phyloP scores from a whole-genome alignment of 2,113 vertebrate genomes.

The Pluvialis apricaria region DNA sequence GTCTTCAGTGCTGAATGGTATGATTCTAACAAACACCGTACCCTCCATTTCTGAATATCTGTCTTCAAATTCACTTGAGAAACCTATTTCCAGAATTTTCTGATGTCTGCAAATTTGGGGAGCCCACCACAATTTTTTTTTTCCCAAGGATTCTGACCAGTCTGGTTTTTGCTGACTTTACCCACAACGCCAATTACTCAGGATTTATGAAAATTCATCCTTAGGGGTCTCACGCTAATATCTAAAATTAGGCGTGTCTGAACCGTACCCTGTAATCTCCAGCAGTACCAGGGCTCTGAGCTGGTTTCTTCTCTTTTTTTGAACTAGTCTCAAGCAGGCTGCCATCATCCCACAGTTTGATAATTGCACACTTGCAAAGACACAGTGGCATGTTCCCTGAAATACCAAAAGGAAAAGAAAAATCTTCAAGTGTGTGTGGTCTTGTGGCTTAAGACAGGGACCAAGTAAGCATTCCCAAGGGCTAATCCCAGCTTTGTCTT shows the following conservation, averaged over 20 bases:
- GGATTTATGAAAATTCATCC: not conserved
- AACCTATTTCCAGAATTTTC: not conserved
- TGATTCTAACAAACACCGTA: not conserved
- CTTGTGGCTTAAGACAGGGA: constrained; percentile 22
- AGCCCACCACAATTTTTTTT: not conserved
- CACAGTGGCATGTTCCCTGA: not conserved
- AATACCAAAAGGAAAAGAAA: not conserved
- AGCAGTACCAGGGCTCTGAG: not conserved
- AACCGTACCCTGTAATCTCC: not conserved
- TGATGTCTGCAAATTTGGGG: not conserved
- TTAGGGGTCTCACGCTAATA: not conserved
- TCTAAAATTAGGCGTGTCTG: not conserved
- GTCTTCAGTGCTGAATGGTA: not conserved
- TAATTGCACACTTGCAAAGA: not conserved
- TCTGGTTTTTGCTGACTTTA: not conserved
- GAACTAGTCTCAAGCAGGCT: not conserved
- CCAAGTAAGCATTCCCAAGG: not conserved
- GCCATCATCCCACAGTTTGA: not conserved
- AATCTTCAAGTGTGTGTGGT: constrained; percentile 1
- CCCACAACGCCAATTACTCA: not conserved
- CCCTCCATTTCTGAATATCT: not conserved
- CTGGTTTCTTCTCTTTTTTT: not conserved
- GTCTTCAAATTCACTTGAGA: not conserved
- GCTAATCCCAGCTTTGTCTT: not conserved
- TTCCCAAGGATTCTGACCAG: not conserved